These are phyloP conservation scores for Lophura nycthemera DNA, from an alignment of 2,113 vertebrate species.

Conservation along the genomic window DNA sequence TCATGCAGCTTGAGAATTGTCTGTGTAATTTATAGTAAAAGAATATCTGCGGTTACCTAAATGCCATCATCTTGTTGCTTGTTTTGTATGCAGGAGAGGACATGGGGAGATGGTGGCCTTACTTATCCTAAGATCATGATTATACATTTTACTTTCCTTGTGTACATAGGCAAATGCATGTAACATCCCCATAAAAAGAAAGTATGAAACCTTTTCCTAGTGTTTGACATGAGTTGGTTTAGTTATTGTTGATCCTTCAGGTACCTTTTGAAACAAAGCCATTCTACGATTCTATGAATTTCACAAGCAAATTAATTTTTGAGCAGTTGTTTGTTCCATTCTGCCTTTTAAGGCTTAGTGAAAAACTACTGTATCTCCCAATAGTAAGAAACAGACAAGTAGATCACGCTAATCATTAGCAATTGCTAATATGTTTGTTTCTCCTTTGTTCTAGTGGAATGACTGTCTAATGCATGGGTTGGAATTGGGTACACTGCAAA, in stretches of 20 bases:
- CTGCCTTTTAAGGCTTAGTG: constrained; percentile 43
- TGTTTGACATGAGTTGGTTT: not conserved
- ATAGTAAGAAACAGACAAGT: constrained; percentile 31
- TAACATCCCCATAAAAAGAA: not conserved
- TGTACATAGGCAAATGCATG: not conserved
- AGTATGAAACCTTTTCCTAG: not conserved
- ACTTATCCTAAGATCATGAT: not conserved
- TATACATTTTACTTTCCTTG: not conserved
- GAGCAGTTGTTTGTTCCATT: constrained; percentile 47
- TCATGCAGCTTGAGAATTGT: not conserved
- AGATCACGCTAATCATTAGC: not conserved
- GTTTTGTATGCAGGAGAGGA: not conserved
- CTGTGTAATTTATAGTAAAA: not conserved
- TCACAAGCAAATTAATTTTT: constrained; percentile 49
- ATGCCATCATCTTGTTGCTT: not conserved
- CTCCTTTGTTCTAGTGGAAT: not conserved
- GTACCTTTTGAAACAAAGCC: too few species aligned
- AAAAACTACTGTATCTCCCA: not conserved
- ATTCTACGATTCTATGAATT: not conserved
- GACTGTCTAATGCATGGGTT: not conserved
- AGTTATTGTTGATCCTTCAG: not conserved
- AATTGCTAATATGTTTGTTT: constrained; percentile 23
- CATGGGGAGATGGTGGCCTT: not conserved
- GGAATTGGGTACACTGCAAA: not conserved
- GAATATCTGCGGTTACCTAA: not conserved